A percentile compares a stretch with the other conserved stretches of the same genome.
Evolutionary conservation across 2,797 vertebrate genomes (phyloP).

Genomic region (Onychomys leucogaster): DNA sequence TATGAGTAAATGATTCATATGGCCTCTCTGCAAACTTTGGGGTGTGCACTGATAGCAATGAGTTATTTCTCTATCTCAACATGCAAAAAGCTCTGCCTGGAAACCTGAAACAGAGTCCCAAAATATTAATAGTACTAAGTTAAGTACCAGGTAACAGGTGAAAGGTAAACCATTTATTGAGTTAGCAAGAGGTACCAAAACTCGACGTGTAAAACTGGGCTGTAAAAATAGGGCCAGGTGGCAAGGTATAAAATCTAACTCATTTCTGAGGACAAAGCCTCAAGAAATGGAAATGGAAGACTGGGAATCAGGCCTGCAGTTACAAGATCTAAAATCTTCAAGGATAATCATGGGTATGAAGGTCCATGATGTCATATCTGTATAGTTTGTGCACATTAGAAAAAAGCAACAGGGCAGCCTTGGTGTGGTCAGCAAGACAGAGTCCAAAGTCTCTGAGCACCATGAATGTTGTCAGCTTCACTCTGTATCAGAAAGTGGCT

Average conservation of each 20-base stretch:
- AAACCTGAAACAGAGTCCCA: constrained; percentile 40
- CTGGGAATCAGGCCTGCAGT: neutral
- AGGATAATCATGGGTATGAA: constrained; percentile 46
- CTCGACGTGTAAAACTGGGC: constrained; percentile 38
- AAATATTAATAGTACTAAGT: constrained; percentile 30
- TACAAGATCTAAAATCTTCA: constrained; percentile 69
- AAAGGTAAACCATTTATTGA: constrained; percentile 59
- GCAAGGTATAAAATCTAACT: constrained; percentile 8
- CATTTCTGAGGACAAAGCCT: neutral
- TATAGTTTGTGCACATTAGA: neutral
- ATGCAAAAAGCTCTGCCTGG: constrained; percentile 56
- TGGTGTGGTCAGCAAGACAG: neutral
- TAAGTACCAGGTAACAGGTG: constrained; percentile 34
- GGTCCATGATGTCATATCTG: constrained; percentile 62
- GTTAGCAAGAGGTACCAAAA: constrained; percentile 16
- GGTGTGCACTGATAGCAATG: neutral
- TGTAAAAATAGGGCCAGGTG: constrained; percentile 20
- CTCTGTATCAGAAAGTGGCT: constrained; percentile 23
- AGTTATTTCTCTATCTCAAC: neutral
- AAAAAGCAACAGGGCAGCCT: neutral
- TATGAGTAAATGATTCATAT: accelerated
- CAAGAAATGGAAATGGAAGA: constrained; percentile 22
- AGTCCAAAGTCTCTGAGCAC: neutral
- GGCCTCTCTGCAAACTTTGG: neutral
- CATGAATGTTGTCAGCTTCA: constrained; percentile 47